These are phyloP conservation scores for Piliocolobus tephrosceles DNA, from an alignment of 2,113 vertebrate genomes.

Conservation along the genomic window DNA sequence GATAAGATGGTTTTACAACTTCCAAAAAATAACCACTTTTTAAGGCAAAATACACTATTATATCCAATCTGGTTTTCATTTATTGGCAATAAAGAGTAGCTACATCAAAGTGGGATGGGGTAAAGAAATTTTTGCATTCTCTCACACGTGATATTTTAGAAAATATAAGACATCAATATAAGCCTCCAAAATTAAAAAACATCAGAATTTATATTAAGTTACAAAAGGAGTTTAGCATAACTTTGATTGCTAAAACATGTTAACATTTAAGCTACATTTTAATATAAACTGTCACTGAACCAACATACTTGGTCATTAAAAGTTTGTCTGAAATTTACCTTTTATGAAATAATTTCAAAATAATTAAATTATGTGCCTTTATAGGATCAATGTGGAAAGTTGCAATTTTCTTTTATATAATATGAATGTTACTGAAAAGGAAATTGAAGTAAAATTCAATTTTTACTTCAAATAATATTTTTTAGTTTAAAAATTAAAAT, in stretches of 20 bases:
- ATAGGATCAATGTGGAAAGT: neutral
- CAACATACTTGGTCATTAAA: neutral
- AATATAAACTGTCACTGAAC: neutral
- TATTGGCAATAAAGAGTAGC: neutral
- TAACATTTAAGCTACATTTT: neutral
- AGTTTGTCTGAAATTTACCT: neutral
- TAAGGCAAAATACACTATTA: neutral
- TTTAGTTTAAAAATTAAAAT: too few species aligned
- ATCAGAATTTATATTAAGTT: neutral
- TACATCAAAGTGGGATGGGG: neutral
- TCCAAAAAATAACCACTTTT: neutral
- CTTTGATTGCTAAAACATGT: neutral
- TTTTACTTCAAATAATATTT: too few species aligned
- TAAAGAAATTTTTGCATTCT: neutral
- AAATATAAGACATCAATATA: neutral
- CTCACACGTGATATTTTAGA: neutral
- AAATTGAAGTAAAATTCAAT: neutral
- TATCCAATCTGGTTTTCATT: neutral
- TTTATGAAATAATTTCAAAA: neutral
- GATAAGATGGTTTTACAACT: neutral
- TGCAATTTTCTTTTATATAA: neutral
- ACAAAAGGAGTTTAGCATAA: neutral
- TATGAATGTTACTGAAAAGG: neutral
- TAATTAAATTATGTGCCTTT: neutral
- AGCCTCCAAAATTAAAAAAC: neutral